A percentile compares a stretch with the other conserved stretches of the same genome.
Evolutionary conservation across 2,113 vertebrate genomes (phyloP).

Genomic region (Climacteris rufus): DNA sequence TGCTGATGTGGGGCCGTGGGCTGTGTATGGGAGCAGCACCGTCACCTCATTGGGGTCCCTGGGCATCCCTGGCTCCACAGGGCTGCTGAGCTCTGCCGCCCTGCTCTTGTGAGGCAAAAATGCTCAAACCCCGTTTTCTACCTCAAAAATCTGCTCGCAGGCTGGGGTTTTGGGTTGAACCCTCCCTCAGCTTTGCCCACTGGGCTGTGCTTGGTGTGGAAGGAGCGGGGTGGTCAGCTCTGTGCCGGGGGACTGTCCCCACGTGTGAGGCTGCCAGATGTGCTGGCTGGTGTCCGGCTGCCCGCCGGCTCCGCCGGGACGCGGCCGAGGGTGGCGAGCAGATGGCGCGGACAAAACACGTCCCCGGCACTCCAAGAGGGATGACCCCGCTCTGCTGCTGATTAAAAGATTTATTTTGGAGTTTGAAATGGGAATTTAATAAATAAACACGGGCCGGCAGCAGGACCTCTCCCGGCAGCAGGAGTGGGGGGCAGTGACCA

Average conservation of each 20-base stretch:
- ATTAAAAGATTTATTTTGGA: conserved; percentile 62
- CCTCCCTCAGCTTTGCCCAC: not conserved
- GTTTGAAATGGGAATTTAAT: conserved; percentile 29
- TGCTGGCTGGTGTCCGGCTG: not conserved
- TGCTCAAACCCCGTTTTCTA: not conserved
- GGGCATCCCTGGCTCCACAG: not conserved
- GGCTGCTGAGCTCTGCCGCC: not conserved
- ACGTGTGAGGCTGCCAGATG: not conserved
- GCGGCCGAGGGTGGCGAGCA: not conserved
- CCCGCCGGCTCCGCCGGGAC: not conserved
- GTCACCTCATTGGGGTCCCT: fast-evolving
- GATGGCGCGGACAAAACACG: conserved; percentile 49
- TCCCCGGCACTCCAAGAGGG: not conserved
- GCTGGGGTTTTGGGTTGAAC: fast-evolving
- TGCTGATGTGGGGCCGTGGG: not conserved
- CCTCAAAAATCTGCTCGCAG: not conserved
- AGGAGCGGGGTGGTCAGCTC: fast-evolving
- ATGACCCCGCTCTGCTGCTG: not conserved
- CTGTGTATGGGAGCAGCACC: not conserved
- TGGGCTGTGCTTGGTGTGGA: not conserved
- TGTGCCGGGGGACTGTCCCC: not conserved
- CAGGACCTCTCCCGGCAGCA: not conserved
- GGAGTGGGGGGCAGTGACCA: fast-evolving
- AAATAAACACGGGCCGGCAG: not conserved
- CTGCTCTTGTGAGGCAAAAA: not conserved